Evolutionary conservation across 2,888 invertebrate genomes (phyloP).

Genomic region (Cantharis rustica): DNA sequence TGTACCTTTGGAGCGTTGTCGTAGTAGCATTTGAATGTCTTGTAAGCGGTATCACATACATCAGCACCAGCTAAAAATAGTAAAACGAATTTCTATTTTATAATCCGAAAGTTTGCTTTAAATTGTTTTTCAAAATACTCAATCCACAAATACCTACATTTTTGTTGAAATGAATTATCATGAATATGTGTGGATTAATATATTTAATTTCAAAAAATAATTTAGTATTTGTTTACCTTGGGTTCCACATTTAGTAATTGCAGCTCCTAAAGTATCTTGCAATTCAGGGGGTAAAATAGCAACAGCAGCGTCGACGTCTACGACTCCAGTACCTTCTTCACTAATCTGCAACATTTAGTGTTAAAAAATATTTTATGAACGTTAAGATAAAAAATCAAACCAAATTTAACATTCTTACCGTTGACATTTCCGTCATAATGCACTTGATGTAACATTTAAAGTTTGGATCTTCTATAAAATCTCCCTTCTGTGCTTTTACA

Average conservation of each 20-base stretch:
- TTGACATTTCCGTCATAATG: slow-evolving; percentile 44
- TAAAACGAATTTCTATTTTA: neutral
- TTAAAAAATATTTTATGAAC: neutral
- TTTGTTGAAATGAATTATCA: too few species aligned
- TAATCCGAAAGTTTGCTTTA: neutral
- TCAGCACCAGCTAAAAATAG: slow-evolving; percentile 36
- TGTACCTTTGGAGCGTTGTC: slow-evolving; percentile 35
- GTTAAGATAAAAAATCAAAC: neutral
- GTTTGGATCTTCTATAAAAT: slow-evolving; percentile 49
- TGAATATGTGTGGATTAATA: too few species aligned
- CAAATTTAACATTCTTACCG: slow-evolving; percentile 41
- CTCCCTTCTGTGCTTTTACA: slow-evolving; percentile 44
- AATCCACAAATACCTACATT: neutral
- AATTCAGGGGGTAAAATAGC: slow-evolving; percentile 52
- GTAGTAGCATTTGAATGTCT: slow-evolving; percentile 43
- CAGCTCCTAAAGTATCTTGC: slow-evolving; percentile 40
- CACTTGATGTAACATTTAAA: slow-evolving; percentile 53
- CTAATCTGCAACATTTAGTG: slow-evolving; percentile 44
- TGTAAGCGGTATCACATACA: slow-evolving; percentile 43
- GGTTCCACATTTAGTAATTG: slow-evolving; percentile 49
- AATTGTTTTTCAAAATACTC: neutral
- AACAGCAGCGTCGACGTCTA: slow-evolving; percentile 52
- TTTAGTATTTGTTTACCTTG: slow-evolving; percentile 41
- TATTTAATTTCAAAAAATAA: too few species aligned
- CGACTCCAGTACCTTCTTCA: slow-evolving; percentile 49